Evolutionary conservation across 2,797 vertebrate species (phyloP), one percentile per base, ranked within the genome.

Genomic region (Epinephelus coioides): DNA sequence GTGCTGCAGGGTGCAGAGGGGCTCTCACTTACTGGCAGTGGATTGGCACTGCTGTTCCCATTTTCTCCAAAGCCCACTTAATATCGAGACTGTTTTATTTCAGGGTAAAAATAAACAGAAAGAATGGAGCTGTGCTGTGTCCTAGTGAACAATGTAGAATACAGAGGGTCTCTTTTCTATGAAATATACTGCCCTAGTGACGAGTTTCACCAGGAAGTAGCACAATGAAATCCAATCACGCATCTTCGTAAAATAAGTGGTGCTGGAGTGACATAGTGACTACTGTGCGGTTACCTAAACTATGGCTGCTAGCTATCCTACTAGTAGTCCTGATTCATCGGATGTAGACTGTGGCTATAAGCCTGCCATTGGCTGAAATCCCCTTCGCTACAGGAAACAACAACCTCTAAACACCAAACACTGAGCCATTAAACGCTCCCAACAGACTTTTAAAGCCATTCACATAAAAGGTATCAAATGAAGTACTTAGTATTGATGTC

Each of bases 41-140:
- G 80, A 85, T 76, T 80, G 79, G 60, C 78, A 81, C 56, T 51
- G 69, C 83, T 89, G 77, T 81, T 89, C 82, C 72, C 55, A 67
- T 85, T 89, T 86, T 82, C 80, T 90, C 76, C 80, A 53, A 89
- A 88, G 79, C 73, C 69, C 80, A 77, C 78, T 89, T 91, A 84
- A 88, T 88, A 78, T 68, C 1, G 1, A 70, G 73, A 67, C 72
- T 67, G 23, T 78, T 83, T 87, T 63, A 65, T 91, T 82, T 84
- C 15, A 49, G 68, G 67, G 74, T 65, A 50, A 38, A 79, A 70
- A 76, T 30, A 73, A 78, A 62, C 67, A 60, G 47, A 71, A 64
- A 25, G n/a, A 53, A 50, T 67, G 63, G 56, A 62, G 59, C 44
- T 65, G 27, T 25, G 57, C 25, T 66, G 65, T 34, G 3, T n/a